phyloP scores from a whole-genome alignment of 2,797 vertebrate genomes.

The Galago senegalensis region DNA sequence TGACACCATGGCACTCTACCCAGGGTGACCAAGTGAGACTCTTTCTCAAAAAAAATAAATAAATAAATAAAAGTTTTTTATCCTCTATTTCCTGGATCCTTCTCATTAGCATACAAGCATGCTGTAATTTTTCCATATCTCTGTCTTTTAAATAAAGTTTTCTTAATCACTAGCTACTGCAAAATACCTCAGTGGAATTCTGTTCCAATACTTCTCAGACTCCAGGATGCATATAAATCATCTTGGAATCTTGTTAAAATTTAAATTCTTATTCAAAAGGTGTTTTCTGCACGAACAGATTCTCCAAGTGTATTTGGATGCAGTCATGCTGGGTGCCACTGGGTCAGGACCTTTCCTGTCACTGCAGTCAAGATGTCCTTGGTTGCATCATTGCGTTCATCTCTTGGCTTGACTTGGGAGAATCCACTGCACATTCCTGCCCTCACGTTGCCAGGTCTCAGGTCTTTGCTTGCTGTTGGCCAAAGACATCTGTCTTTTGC shows the following conservation, averaged over 20 bases:
- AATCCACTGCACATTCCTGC: not conserved
- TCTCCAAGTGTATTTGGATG: not conserved
- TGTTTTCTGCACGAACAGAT: not conserved
- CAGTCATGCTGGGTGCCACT: not conserved
- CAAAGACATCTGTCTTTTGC: not conserved
- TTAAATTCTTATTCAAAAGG: constrained; percentile 32
- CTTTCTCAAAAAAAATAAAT: too few species aligned
- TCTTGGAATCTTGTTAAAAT: not conserved
- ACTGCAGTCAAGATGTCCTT: not conserved
- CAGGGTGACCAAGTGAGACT: too few species aligned
- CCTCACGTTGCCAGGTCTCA: not conserved
- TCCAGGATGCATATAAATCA: not conserved
- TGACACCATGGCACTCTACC: too few species aligned
- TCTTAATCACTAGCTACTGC: not conserved
- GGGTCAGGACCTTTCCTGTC: not conserved
- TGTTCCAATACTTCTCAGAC: not conserved
- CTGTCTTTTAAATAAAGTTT: not conserved
- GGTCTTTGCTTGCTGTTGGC: not conserved
- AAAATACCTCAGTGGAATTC: not conserved
- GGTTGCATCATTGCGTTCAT: too few species aligned
- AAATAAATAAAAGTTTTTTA: too few species aligned
- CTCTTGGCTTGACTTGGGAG: not conserved
- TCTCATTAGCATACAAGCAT: not conserved
- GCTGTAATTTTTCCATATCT: not conserved
- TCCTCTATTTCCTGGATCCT: not conserved